These are phyloP conservation scores for Pipistrellus pygmaeus DNA, from an alignment of 2,797 vertebrate genomes.

Conservation along the genomic window DNA sequence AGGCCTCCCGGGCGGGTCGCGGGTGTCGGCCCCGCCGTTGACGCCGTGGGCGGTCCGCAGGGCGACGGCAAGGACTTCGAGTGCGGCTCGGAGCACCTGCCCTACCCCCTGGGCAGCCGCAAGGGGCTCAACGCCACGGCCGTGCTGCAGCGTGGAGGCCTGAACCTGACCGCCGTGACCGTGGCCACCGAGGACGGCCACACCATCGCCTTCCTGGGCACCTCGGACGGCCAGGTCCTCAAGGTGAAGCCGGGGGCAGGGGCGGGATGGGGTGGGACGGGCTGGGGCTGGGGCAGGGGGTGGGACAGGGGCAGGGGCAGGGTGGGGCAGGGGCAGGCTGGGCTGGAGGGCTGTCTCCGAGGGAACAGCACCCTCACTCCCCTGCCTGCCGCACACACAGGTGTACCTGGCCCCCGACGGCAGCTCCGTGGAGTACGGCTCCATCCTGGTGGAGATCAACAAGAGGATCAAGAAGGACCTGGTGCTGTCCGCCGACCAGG, in stretches of 20 bases:
- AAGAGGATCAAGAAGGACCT: conserved; percentile 94
- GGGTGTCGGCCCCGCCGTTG: background rate
- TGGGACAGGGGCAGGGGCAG: background rate
- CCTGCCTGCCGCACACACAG: conserved; percentile 72
- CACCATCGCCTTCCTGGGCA: conserved; percentile 95
- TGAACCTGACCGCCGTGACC: conserved; percentile 92
- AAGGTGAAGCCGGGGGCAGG: conserved; percentile 89
- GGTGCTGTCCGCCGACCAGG: conserved; percentile 91
- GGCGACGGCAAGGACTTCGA: conserved; percentile 86
- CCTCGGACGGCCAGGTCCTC: conserved; percentile 92
- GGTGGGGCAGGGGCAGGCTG: too few relatives aligned
- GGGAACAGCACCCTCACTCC: rapidly evolving
- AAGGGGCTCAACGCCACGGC: conserved; percentile 87
- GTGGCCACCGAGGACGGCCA: conserved; percentile 93
- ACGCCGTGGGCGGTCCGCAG: conserved; percentile 70
- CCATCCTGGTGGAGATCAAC: conserved; percentile 88
- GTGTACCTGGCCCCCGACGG: conserved; percentile 89
- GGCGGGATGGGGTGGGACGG: background rate
- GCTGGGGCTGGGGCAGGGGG: too few relatives aligned
- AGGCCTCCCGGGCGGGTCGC: background rate
- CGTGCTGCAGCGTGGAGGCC: conserved; percentile 85
- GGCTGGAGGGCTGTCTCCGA: rapidly evolving
- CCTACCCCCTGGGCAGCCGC: conserved; percentile 94
- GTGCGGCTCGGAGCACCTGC: conserved; percentile 90
- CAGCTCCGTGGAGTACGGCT: conserved; percentile 87